Conservation (phyloP, 2,888 invertebrate genomes). For the Aporophyla nigra region DNA sequence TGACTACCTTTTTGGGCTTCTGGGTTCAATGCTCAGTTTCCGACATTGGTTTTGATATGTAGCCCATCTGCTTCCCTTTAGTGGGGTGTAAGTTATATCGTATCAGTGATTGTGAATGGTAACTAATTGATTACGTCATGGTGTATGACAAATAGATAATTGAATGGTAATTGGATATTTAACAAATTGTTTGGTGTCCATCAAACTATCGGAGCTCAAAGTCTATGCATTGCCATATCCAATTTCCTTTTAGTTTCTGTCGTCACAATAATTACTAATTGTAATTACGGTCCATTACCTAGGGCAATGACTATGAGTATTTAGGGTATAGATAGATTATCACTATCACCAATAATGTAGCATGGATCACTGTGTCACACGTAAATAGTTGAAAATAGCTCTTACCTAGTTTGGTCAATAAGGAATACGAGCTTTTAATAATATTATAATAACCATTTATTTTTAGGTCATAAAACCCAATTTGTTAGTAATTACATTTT, state of each 20-base stretch:
- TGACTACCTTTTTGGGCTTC: background rate
- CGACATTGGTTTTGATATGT: too few relatives aligned
- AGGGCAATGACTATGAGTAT: slow-evolving; percentile 1
- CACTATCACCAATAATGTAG: background rate
- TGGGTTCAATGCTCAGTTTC: background rate
- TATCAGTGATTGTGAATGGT: slow-evolving; percentile 5
- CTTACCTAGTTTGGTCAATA: background rate
- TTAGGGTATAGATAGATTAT: background rate
- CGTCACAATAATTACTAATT: background rate
- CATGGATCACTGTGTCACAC: too few relatives aligned
- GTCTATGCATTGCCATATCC: background rate
- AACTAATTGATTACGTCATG: background rate
- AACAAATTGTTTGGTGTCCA: background rate
- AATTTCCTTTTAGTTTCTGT: background rate
- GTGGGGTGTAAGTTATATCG: background rate
- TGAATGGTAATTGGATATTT: background rate
- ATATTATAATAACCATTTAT: background rate
- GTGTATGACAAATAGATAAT: background rate
- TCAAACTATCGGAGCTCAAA: background rate
- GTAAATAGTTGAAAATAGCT: background rate
- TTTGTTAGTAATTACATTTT: background rate
- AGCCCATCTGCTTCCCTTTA: background rate
- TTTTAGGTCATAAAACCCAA: background rate
- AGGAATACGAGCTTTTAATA: background rate
- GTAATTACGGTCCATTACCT: background rate